These are phyloP conservation scores for Bellardia bayeri DNA, from an alignment of 2,888 invertebrate genomes.

Conservation along the genomic window DNA sequence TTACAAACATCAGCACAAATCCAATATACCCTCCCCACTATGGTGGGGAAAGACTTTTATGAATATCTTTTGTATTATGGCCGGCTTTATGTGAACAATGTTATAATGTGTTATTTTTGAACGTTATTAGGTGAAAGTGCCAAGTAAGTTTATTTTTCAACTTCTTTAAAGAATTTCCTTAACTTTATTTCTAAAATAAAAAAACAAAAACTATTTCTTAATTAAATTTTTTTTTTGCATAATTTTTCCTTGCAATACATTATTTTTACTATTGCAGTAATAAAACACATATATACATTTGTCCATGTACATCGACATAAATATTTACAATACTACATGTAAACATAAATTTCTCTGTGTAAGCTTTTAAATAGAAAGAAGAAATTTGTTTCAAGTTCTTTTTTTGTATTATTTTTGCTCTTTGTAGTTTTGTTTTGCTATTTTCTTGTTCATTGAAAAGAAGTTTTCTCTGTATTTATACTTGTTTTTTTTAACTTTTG, in stretches of 20 bases:
- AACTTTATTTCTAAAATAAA: too few relatives aligned
- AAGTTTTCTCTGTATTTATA: slow-evolving; percentile 57
- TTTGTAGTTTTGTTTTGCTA: slow-evolving; percentile 43
- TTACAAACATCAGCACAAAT: too few relatives aligned
- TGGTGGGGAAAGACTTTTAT: too few relatives aligned
- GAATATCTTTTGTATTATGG: too few relatives aligned
- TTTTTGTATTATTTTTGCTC: slow-evolving; percentile 23
- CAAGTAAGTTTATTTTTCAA: too few relatives aligned
- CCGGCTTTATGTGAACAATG: too few relatives aligned
- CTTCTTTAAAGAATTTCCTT: too few relatives aligned
- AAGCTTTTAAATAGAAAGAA: slow-evolving; percentile 27
- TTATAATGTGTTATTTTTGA: too few relatives aligned
- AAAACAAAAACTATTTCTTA: too few relatives aligned
- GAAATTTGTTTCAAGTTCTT: slow-evolving; percentile 57
- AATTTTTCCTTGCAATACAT: not conserved
- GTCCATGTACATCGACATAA: not conserved
- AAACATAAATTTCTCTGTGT: slow-evolving; percentile 11
- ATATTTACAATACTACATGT: not conserved
- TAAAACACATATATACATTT: not conserved
- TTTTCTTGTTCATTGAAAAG: slow-evolving; percentile 63
- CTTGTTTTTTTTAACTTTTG: slow-evolving; percentile 55
- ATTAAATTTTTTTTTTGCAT: not conserved
- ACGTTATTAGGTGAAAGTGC: too few relatives aligned
- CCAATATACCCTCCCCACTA: too few relatives aligned
- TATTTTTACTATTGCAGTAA: not conserved